Evolutionary conservation across 2,888 invertebrate species (phyloP).

Genomic region (Philopedon plagiatum): DNA sequence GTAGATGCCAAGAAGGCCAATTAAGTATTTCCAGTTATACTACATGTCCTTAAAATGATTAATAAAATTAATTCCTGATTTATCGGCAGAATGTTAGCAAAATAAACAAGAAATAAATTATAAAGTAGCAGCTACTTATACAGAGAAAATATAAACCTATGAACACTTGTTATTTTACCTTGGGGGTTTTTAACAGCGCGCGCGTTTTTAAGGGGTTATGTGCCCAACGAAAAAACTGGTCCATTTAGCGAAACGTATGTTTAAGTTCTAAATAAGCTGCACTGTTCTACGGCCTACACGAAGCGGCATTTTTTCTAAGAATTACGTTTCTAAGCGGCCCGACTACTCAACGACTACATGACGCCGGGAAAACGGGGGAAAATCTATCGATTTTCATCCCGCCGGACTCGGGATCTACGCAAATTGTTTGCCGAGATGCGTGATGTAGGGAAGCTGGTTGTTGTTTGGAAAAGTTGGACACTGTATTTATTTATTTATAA

Average conservation of each 20-base stretch:
- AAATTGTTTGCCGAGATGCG: conserved; percentile 44
- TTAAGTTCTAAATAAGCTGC: conserved; percentile 37
- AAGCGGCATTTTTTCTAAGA: conserved; percentile 48
- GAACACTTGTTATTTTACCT: neutral
- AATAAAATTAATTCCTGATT: no score
- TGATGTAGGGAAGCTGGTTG: conserved; percentile 28
- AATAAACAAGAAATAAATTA: no score
- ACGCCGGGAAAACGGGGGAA: conserved; percentile 18
- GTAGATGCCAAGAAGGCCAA: no score
- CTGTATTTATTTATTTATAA: neutral
- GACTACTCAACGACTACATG: conserved; percentile 40
- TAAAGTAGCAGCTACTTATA: no score
- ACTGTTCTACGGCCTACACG: conserved; percentile 43
- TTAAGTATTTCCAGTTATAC: no score
- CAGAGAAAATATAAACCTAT: no score
- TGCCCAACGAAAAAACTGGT: conserved; percentile 7
- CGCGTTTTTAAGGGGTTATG: neutral
- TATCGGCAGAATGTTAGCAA: no score
- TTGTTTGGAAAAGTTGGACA: neutral
- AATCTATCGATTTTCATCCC: conserved; percentile 47
- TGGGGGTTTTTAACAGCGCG: neutral
- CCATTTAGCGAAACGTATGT: conserved; percentile 14
- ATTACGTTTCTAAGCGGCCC: conserved; percentile 24
- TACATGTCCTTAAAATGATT: no score
- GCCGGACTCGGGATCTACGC: conserved; percentile 36